Base-by-base conservation (phyloP, 2,888 invertebrate species). In the Cartodere bifasciata region DNA sequence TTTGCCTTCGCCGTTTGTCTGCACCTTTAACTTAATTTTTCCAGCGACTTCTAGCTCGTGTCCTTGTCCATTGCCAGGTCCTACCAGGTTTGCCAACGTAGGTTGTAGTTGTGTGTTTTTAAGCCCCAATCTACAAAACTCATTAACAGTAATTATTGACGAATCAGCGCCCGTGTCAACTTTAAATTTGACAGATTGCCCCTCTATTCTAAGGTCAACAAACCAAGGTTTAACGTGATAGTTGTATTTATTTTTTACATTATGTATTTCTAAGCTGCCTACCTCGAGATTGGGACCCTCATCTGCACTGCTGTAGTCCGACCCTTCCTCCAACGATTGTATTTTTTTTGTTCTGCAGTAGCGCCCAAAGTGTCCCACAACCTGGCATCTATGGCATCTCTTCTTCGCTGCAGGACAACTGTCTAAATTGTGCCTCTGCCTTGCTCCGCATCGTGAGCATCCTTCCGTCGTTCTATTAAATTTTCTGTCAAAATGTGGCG, bases 141-240 rank as follows among this genome's bases (percentile, higher is more conserved):
- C 20, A 22, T 23, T 17, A 27, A 20, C 7, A 16, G 29, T 22
- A n/a, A 34, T 9, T 9, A 36, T 29, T 9, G 31, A 23, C 21
- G 34, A 28, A 15, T 34, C 34, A 4, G 36, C 36, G 2, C 36
- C 36, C 10, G 34, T 34, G 23, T 36, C 33, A 11, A 34, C 34
- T 17, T 36, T 36, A 23, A 36, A 36, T 30, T 15, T 24, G 17
- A 25, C 21, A 14, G 7, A 26, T 15, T 22, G 10, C 9, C 21
- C 27, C 11, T 14, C 15, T n/a, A 32, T n/a, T n/a, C 20, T 17
- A 10, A 34, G 15, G n/a, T 22, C 25, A 20, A 29, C 23, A 16
- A 24, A 29, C 34, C 34, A 34, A 9, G 29, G 34, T 15, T 14
- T 11, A 28, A 16, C 16, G 14, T 16, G 5, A 16, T 12, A 13